Evolutionary conservation across 2,113 vertebrate species (phyloP), one percentile per base, ranked within the genome.

Genomic region (human (Homo sapiens)): DNA sequence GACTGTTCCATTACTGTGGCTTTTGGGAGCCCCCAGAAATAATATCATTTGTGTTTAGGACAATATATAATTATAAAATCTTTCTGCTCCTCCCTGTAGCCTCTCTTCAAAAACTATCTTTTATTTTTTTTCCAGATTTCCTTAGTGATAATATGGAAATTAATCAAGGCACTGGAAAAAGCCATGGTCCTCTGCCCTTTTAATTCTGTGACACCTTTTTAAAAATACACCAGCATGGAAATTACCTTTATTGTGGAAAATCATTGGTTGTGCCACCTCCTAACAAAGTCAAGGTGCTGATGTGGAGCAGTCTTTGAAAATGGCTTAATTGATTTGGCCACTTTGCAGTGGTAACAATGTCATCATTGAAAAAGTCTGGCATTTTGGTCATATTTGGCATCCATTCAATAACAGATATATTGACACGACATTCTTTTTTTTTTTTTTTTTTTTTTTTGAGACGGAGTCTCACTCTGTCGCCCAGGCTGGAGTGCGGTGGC

Each of bases 1-100:
- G 80, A 95, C 97, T 85, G 84, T 97, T 95, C 20, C 73, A 96
- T 97, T 98, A 98, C 98, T 98, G 93, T 93, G 88, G 96, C 96
- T 96, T 8, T 0, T 94, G 94, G 94, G 96, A 98, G 98, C 86
- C 40, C 52, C 72, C 78, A 92, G 81, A 95, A 94, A 75, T 73
- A 96, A 85, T 59, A 91, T 80, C 72, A 79, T 96, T 97, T 98
- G 97, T 97, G 27, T 87, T 97, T 79, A 89, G 57, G 89, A 38
- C 66, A 93, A 86, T 75, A 45, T 61, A 48, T 72, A 32, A 66
- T 93, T 96, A 81, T 59, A 48, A 27, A 22, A 88, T 70, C 55
- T 88, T 73, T 93, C 84, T 97, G 50, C 43, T 9, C 35, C 61
- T 89, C 57, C 64, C 35, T 86, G 20, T 72, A 75, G 22, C 35